Percentiles rank a stretch among this genome's conserved stretches.
These are phyloP conservation scores for Crotalus horridus DNA, from an alignment of 2,113 vertebrate species.

Conservation along the genomic window DNA sequence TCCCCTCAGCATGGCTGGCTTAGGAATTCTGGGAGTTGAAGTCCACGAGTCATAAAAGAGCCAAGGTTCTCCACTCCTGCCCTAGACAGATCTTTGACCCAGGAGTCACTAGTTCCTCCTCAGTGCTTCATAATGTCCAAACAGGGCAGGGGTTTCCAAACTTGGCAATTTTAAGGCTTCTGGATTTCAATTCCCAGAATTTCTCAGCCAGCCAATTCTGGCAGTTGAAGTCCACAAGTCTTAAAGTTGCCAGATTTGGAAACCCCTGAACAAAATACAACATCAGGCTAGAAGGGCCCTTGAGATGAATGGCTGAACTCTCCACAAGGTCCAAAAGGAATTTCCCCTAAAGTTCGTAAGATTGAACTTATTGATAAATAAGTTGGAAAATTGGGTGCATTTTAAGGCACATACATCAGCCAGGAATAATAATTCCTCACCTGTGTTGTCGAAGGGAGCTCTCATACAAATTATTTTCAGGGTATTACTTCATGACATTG, in stretches of 20 bases:
- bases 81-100: too few species aligned
- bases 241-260: not conserved
- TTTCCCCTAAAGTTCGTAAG: not conserved
- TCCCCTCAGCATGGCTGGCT: too few species aligned
- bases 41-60: not conserved
- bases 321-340: not conserved
- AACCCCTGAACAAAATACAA: not conserved
- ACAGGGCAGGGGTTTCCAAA: too few species aligned
- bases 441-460: not conserved
- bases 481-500: not conserved
- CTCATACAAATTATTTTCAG: not conserved
- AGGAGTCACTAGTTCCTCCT: too few species aligned
- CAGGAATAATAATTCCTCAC: not conserved
- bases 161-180: too few species aligned
- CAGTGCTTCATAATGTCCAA: too few species aligned
- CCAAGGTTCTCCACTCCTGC: too few species aligned
- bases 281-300: not conserved
- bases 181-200: too few species aligned
- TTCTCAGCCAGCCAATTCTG: too few species aligned
- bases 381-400: not conserved
- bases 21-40: not conserved
- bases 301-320: not conserved
- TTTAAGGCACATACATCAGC: not conserved
- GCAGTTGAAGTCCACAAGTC: too few species aligned
- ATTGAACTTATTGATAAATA: not conserved